Conservation (phyloP, 1,140 invertebrate species). For the Tribolium castaneum region DNA sequence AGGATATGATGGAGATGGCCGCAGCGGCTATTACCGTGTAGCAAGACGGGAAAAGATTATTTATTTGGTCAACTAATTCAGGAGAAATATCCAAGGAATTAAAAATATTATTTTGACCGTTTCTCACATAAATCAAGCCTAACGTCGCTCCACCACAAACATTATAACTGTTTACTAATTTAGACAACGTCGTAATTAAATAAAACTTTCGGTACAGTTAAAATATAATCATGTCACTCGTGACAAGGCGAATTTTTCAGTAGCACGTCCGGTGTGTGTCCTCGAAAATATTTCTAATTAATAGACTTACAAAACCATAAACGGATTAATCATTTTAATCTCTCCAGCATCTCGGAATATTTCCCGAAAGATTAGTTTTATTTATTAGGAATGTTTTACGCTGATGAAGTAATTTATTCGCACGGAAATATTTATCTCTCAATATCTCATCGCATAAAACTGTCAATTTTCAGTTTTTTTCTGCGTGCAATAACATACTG, state of each 20-base stretch:
- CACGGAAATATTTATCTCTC: background rate
- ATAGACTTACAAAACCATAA: background rate
- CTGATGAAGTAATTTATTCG: background rate
- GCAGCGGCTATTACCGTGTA: no score
- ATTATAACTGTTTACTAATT: conserved; percentile 33
- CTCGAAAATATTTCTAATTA: background rate
- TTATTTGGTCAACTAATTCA: conserved; percentile 5
- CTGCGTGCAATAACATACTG: background rate
- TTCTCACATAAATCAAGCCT: conserved; percentile 34
- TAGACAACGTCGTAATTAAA: conserved; percentile 25
- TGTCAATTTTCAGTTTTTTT: background rate
- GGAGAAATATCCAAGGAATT: conserved; percentile 5
- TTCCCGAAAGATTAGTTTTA: background rate
- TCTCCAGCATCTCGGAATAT: background rate
- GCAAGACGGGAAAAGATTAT: background rate
- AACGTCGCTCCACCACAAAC: conserved; percentile 28
- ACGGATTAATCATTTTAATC: background rate
- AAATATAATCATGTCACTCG: background rate
- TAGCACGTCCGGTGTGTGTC: background rate
- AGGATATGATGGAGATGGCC: background rate
- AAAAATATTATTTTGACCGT: conserved; percentile 33
- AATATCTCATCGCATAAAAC: background rate
- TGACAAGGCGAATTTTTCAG: no score
- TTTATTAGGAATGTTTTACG: background rate
- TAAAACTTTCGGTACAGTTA: conserved; percentile 1